Base-by-base conservation (phyloP, 2,113 vertebrate genomes). In the Polyodon spathula region DNA sequence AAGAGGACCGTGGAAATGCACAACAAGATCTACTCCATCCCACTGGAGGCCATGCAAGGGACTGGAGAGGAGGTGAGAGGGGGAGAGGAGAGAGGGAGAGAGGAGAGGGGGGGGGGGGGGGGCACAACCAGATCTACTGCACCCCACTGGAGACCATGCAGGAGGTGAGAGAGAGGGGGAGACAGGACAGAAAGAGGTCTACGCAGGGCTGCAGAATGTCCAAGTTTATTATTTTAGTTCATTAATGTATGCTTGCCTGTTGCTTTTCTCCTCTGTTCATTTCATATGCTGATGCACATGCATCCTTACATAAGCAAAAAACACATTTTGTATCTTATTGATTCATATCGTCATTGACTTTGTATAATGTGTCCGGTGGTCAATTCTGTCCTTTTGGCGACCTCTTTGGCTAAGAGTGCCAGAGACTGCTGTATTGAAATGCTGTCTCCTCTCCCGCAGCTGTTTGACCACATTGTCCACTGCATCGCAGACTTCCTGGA, bases 21-120 rank as follows among this genome's bases (percentile, higher is more conserved):
- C 73, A 93, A 97, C 64, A 99, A 99, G 84, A 97, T 98, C 83
- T 99, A 99, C 72, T 74, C 81, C 46, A 94, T 99, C 69, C 92
- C 95, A 0, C 82, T 88, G 71, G 94, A 97, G n/a, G 75, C 78
- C 66, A 95, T 93, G 91, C 92, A 95, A 6, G 94, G 96, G 41
- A 95, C 93, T 0, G 96, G 94, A 4, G 93, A 97, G 4, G 92
- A 97, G 91, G 95, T 98, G 69, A 77, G 81, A 2, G 10, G 0
- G 2, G 39, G 40, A 10, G 37, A 8, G 53, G 37, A 6, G 53
- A 5, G 53, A 8, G 16, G 10, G 4, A 8, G 53, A 10, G 53
- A 5, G 53, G 53, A 38, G 53, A 55, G 5, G 8, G 4, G 53
- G 12, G 53, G 7, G 1, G 17, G 5, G 8, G 4, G 53, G 12